Percentiles rank a stretch among this genome's conserved stretches.
phyloP scores from a whole-genome alignment of 1,140 invertebrate species.

The Pissodes strobi region DNA sequence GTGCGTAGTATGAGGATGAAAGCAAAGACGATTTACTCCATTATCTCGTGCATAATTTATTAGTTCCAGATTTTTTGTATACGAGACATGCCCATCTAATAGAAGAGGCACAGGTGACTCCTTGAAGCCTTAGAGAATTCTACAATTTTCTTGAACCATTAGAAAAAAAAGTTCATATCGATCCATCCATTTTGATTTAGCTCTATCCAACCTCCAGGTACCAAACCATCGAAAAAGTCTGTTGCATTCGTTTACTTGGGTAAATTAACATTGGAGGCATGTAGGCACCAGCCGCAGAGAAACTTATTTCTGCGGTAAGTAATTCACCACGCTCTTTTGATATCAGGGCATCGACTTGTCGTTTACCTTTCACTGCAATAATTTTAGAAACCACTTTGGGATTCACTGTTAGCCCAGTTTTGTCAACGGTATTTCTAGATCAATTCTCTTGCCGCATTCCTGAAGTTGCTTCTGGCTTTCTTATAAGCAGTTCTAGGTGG shows the following conservation, averaged over 20 bases:
- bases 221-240: constrained; percentile 36
- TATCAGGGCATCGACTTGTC: constrained; percentile 57
- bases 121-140: constrained; percentile 35
- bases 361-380: constrained; percentile 51
- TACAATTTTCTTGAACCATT: constrained; percentile 51
- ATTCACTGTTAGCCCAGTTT: constrained; percentile 40
- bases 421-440: constrained; percentile 39
- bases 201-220: constrained; percentile 40
- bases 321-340: constrained; percentile 46
- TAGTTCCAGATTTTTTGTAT: constrained; percentile 46
- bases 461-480: constrained; percentile 49
- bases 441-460: too few species aligned
- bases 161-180: constrained; percentile 46
- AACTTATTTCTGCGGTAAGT: constrained; percentile 53
- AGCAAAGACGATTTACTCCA: constrained; percentile 48
- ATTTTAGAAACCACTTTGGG: constrained; percentile 56
- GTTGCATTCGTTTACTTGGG: constrained; percentile 38
- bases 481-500: constrained; percentile 43
- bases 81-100: constrained; percentile 49
- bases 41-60: constrained; percentile 41
- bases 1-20: constrained; percentile 55
- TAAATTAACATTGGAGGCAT: constrained; percentile 50
- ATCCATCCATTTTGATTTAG: constrained; percentile 51
- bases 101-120: constrained; percentile 46
- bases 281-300: constrained; percentile 47